phyloP scores from a whole-genome alignment of 2,113 vertebrate genomes.

The Hyaena hyaena region DNA sequence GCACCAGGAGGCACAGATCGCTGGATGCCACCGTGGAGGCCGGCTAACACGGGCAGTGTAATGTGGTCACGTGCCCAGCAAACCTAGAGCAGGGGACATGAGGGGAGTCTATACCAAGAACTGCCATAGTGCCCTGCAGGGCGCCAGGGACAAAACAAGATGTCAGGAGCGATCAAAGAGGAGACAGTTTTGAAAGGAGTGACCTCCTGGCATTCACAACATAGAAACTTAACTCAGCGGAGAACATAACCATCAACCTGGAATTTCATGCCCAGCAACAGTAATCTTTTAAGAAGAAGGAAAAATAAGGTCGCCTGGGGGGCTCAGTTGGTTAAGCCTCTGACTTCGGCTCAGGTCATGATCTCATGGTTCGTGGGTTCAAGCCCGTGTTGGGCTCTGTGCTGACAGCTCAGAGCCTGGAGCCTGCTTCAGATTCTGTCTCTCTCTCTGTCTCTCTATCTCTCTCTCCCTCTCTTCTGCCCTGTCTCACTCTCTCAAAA shows the following conservation, averaged over 20 bases:
- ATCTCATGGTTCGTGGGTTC: too few species aligned
- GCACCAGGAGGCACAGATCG: not conserved
- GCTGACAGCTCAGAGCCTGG: too few species aligned
- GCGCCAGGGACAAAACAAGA: not conserved
- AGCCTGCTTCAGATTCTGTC: too few species aligned
- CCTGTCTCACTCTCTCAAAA: too few species aligned
- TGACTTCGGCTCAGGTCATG: too few species aligned
- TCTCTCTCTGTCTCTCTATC: too few species aligned
- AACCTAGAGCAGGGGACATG: not conserved
- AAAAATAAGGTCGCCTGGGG: not conserved
- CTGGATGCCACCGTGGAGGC: not conserved
- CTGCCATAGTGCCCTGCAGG: rapidly evolving
- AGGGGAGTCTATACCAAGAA: rapidly evolving
- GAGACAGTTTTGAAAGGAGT: not conserved
- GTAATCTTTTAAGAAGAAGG: too few species aligned
- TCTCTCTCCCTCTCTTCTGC: too few species aligned
- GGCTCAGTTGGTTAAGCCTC: too few species aligned
- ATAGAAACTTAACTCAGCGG: rapidly evolving
- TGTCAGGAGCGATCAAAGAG: not conserved
- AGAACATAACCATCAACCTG: not conserved
- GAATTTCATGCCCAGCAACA: not conserved
- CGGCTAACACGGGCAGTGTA: too few species aligned
- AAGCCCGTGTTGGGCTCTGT: too few species aligned
- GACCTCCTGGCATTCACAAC: not conserved
- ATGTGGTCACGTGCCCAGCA: not conserved